phyloP scores from a whole-genome alignment of 2,113 vertebrate species.

The Pholis gunnellus region DNA sequence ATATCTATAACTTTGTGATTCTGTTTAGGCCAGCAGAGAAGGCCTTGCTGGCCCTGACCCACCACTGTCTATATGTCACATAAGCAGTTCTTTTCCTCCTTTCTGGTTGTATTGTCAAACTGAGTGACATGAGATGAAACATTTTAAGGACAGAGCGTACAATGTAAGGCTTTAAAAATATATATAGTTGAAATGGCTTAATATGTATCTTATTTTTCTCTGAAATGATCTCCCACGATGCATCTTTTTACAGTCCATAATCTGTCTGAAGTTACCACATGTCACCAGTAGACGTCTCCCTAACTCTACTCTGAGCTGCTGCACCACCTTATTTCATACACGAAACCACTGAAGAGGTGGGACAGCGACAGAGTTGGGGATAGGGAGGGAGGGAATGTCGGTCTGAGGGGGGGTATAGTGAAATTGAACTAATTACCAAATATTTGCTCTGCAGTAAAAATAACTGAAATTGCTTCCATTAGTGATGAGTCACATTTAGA shows the following conservation, averaged over 20 bases:
- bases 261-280: slow-evolving; percentile 38
- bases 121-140: not conserved
- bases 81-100: no score
- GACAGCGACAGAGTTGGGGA: not conserved
- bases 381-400: not conserved
- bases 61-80: no score
- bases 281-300: slow-evolving; percentile 80
- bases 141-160: not conserved
- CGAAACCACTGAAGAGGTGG: slow-evolving; percentile 1
- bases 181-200: not conserved
- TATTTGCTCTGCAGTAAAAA: slow-evolving; percentile 63
- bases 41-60: no score
- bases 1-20: no score
- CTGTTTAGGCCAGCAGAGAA: no score
- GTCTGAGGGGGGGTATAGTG: slow-evolving; percentile 5
- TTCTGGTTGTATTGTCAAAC: not conserved
- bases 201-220: not conserved
- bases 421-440: slow-evolving; percentile 66
- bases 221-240: not conserved
- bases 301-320: slow-evolving; percentile 28
- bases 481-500: slow-evolving; percentile 51
- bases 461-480: slow-evolving; percentile 51
- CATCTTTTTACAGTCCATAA: not conserved
- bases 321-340: not conserved
- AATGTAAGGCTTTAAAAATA: not conserved